phyloP scores from a whole-genome alignment of 1,140 invertebrate genomes.

The Cydia strobilella region DNA sequence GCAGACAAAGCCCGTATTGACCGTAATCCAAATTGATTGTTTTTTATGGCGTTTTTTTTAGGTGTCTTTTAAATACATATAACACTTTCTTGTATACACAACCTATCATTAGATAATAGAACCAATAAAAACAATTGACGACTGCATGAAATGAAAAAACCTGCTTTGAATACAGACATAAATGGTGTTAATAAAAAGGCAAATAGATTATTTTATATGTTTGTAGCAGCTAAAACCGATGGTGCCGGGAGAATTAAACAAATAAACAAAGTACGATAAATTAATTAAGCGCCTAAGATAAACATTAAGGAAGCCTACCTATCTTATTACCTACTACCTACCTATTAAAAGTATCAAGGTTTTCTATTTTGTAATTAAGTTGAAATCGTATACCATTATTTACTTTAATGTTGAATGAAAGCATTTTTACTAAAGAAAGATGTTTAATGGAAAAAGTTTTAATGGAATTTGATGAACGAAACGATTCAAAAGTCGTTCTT shows the following conservation, averaged over 20 bases:
- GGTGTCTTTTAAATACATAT: too few relatives aligned
- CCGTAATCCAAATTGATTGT: conserved; percentile 8
- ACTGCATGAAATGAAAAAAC: too few relatives aligned
- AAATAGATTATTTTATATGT: not conserved
- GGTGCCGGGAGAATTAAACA: not conserved
- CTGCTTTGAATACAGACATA: too few relatives aligned
- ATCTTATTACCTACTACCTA: too few relatives aligned
- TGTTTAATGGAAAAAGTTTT: conserved; percentile 76
- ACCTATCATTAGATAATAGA: too few relatives aligned
- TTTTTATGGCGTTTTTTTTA: not conserved
- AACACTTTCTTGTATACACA: not conserved
- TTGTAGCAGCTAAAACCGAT: not conserved
- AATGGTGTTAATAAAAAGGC: too few relatives aligned
- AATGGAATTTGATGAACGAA: conserved; percentile 73
- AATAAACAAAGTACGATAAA: conserved; percentile 9
- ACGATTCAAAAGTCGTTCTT: conserved; percentile 45
- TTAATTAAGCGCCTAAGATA: conserved; percentile 34
- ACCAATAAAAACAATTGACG: too few relatives aligned
- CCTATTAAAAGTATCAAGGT: conserved; percentile 46
- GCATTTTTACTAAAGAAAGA: conserved; percentile 62
- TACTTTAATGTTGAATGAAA: conserved; percentile 62
- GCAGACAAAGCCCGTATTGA: not conserved
- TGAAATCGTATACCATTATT: conserved; percentile 55
- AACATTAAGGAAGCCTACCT: conserved; percentile 42
- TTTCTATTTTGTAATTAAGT: conserved; percentile 52